phyloP scores from a whole-genome alignment of 2,888 invertebrate genomes.

The Microctonus hyperodae region DNA sequence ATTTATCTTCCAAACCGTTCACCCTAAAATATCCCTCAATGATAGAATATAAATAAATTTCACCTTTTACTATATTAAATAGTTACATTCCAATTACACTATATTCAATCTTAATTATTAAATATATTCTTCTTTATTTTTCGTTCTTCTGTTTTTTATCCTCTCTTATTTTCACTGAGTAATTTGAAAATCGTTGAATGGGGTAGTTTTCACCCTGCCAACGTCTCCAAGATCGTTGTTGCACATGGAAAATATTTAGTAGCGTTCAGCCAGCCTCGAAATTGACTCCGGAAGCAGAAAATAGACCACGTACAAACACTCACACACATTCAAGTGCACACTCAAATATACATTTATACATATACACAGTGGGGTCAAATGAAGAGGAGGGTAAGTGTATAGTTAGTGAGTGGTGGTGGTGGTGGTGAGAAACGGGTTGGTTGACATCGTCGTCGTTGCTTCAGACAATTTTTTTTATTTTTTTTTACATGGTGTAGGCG shows the following conservation, averaged over 20 bases:
- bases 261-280: conserved; percentile 30
- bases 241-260: conserved; percentile 27
- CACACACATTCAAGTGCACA: background rate
- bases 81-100: too few relatives aligned
- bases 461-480: conserved; percentile 1
- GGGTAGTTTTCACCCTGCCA: background rate
- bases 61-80: too few relatives aligned
- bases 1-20: background rate
- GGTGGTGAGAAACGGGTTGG: background rate
- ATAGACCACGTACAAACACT: background rate
- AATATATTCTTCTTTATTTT: too few relatives aligned
- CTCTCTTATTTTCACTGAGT: background rate
- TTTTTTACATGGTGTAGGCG: conserved; percentile 3
- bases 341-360: background rate
- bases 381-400: background rate
- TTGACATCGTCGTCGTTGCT: background rate
- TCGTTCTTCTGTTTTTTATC: too few relatives aligned
- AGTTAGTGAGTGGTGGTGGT: background rate
- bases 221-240: background rate
- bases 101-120: too few relatives aligned
- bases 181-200: background rate
- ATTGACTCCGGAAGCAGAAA: conserved; percentile 26
- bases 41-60: too few relatives aligned
- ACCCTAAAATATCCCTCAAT: too few relatives aligned
- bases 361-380: background rate